A percentile compares a stretch with the other conserved stretches of the same genome.
These are phyloP conservation scores for Parapristionchus giblindavisi DNA, from an alignment of 2,888 invertebrate genomes.

Conservation along the genomic window DNA sequence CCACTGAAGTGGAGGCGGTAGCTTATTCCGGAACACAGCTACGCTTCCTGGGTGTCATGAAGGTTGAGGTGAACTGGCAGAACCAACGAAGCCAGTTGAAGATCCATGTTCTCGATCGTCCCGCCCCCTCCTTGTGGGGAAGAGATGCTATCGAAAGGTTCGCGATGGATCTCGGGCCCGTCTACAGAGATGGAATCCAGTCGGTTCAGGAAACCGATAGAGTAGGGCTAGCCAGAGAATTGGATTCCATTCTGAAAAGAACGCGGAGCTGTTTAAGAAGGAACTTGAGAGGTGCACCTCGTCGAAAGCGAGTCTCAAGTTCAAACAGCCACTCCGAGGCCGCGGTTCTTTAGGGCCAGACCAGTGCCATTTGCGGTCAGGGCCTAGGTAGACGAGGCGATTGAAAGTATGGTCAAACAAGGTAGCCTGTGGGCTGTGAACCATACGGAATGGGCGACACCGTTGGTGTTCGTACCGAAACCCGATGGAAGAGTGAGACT, in stretches of 20 bases:
- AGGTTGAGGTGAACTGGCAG: not conserved
- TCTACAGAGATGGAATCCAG: conserved; percentile 14
- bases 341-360: not conserved
- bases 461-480: conserved; percentile 22
- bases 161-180: conserved; percentile 22
- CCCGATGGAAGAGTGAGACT: conserved; percentile 20
- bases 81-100: not conserved
- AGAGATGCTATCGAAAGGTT: conserved; percentile 35
- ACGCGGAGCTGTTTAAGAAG: conserved; percentile 14
- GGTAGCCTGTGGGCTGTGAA: conserved; percentile 6
- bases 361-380: conserved; percentile 23
- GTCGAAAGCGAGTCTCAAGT: conserved; percentile 24
- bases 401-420: conserved; percentile 18
- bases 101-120: conserved; percentile 16
- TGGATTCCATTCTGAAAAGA: not conserved
- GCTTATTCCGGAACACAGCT: conserved; percentile 32
- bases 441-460: conserved; percentile 28
- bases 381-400: conserved; percentile 2
- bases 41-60: conserved; percentile 20
- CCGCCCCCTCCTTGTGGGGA: conserved; percentile 23
- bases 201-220: not conserved
- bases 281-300: conserved; percentile 28
- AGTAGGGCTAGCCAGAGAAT: not conserved
- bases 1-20: not conserved
- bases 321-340: conserved; percentile 12